Percentiles rank a stretch among this genome's conserved stretches.
Evolutionary conservation across 2,113 vertebrate species (phyloP).

Genomic region (Chaenocephalus aceratus): DNA sequence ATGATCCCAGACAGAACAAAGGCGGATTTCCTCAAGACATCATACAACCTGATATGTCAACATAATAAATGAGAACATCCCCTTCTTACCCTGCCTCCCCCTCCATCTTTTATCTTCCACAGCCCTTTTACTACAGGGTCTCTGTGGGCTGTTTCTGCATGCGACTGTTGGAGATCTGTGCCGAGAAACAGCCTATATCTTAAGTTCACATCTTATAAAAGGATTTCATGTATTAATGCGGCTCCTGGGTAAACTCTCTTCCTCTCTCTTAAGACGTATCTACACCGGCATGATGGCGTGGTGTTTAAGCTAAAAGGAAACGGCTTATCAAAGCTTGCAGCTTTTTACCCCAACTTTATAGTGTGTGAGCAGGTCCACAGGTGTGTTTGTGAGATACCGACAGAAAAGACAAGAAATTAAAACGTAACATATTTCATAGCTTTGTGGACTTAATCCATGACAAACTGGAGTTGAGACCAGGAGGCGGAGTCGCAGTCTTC

Average conservation of each 20-base stretch:
- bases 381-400: constrained; percentile 69
- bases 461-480: too few species aligned
- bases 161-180: constrained; percentile 73
- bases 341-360: constrained; percentile 52
- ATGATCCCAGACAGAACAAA: constrained; percentile 48
- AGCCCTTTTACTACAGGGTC: constrained; percentile 71
- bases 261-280: constrained; percentile 72
- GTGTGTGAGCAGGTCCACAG: constrained; percentile 64
- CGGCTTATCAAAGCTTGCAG: constrained; percentile 74
- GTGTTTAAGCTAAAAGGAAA: constrained; percentile 74
- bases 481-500: too few species aligned
- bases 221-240: constrained; percentile 77
- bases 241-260: constrained; percentile 75
- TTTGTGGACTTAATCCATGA: too few species aligned
- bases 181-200: constrained; percentile 76
- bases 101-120: constrained; percentile 74
- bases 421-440: constrained; percentile 69
- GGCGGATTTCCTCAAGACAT: constrained; percentile 64
- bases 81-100: constrained; percentile 7
- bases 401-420: constrained; percentile 70
- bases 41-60: constrained; percentile 67
- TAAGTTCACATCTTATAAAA: constrained; percentile 77
- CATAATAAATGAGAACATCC: constrained; percentile 71
- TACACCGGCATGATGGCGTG: constrained; percentile 55
- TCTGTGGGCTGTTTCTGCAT: constrained; percentile 70